Evolutionary conservation across 1,140 invertebrate species (phyloP).

Genomic region (Drosophila ercepeae): DNA sequence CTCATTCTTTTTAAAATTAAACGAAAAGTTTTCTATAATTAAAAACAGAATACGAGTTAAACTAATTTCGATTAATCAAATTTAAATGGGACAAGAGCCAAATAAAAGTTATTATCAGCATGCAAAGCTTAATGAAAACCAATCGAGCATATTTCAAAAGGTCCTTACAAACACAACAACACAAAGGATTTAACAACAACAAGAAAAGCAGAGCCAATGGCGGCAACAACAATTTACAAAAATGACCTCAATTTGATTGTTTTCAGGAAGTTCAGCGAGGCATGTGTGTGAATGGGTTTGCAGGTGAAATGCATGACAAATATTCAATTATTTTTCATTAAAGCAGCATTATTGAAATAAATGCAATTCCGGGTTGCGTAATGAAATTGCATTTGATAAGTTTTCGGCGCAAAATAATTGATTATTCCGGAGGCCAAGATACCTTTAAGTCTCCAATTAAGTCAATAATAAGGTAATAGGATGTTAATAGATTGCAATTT

Average conservation of each 20-base stretch:
- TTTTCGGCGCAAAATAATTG: slow-evolving; percentile 17
- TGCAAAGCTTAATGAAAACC: slow-evolving; percentile 30
- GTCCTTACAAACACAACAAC: slow-evolving; percentile 6
- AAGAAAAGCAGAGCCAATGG: slow-evolving; percentile 15
- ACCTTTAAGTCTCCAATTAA: not conserved
- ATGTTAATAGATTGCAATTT: not conserved
- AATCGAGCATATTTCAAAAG: slow-evolving; percentile 42
- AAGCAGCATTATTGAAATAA: slow-evolving; percentile 66
- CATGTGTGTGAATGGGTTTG: slow-evolving; percentile 21
- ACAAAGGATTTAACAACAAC: slow-evolving; percentile 9
- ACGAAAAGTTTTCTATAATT: not conserved
- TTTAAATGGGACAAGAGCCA: slow-evolving; percentile 5
- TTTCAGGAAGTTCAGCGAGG: slow-evolving; percentile 45
- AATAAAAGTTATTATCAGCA: slow-evolving; percentile 22
- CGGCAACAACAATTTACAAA: slow-evolving; percentile 46
- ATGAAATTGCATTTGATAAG: slow-evolving; percentile 66
- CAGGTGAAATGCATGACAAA: slow-evolving; percentile 50
- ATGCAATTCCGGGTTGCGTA: slow-evolving; percentile 60
- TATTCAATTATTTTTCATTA: slow-evolving; percentile 77
- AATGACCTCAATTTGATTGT: slow-evolving; percentile 65
- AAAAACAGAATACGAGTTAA: not conserved
- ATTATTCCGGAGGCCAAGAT: not conserved
- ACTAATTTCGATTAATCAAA: slow-evolving; percentile 27
- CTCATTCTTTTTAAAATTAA: not conserved
- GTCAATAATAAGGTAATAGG: not conserved